Base-by-base conservation (phyloP, 2,888 invertebrate genomes). In the Petrophora chlorosata region DNA sequence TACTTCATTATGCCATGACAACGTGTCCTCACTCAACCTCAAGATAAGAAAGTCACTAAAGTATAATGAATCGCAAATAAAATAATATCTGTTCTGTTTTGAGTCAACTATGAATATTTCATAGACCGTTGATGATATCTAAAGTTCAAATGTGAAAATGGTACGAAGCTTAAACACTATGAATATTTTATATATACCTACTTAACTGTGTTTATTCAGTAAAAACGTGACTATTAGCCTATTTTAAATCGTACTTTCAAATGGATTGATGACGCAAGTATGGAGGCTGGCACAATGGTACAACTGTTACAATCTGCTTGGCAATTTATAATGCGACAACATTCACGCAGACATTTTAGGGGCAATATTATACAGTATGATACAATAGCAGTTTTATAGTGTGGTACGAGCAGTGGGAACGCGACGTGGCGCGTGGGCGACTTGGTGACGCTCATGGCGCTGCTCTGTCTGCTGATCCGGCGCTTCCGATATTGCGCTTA, bases 221-320 rank as follows among this genome's bases (percentile, higher is more conserved):
- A 78, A 81, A 82, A 82, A 79, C 75, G 72, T 58, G 63, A 65
- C 69, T 77, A 75, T 82, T 85, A 84, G 79, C 85, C 85, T 78
- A 86, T 81, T 85, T 84, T 82, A 81, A 81, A 85, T 84, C 73
- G 79, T 73, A 79, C 76, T 84, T 82, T 78, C 73, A 70, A 76
- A 82, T 71, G 76, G 75, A 79, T 73, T 73, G 75, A 77, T 83
- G 83, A 82, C 77, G 76, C 70, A 74, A 78, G 70, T 61, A 67
- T 65, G 66, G 69, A 76, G 72, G 73, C 80, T 79, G 82, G 80
- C 80, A 78, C 76, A 73, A 76, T 72, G 64, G 69, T 65, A 71
- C 68, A 69, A 69, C 70, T 71, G 65, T 67, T 68, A 64, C 68
- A 68, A 74, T 70, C 71, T 71, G 53, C 62, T 71, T 66, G 65